Evolutionary conservation across 2,888 invertebrate species (phyloP).

Genomic region (Callinectes sapidus): DNA sequence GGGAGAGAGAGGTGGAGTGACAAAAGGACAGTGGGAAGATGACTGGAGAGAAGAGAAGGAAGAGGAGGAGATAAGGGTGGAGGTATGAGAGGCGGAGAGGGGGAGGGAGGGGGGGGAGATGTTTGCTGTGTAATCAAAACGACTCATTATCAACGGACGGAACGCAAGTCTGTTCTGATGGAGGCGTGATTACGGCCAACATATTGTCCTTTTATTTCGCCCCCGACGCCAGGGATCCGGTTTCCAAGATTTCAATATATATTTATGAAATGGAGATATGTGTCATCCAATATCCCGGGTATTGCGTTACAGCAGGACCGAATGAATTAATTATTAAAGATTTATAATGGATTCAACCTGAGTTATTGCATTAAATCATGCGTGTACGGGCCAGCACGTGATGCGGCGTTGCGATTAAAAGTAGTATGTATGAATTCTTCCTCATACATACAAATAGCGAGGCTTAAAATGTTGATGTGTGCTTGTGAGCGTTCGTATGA

Average conservation of each 20-base stretch:
- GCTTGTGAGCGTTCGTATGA: neutral
- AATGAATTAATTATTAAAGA: conserved; percentile 41
- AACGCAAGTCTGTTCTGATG: neutral
- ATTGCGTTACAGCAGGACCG: conserved; percentile 30
- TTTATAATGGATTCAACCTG: conserved; percentile 42
- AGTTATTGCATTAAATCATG: conserved; percentile 8
- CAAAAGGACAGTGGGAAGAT: no score
- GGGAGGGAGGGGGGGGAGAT: neutral
- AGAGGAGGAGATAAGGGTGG: no score
- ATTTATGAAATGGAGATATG: conserved; percentile 37
- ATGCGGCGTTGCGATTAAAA: neutral
- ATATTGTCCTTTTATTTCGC: neutral
- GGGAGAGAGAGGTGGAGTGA: no score
- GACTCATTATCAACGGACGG: neutral
- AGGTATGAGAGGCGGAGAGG: neutral
- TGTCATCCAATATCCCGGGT: conserved; percentile 38
- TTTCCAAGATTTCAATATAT: conserved; percentile 13
- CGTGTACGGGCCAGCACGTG: neutral
- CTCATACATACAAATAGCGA: neutral
- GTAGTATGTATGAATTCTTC: neutral
- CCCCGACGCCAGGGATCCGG: neutral
- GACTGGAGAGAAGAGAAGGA: neutral
- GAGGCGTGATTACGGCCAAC: neutral
- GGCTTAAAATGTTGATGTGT: neutral
- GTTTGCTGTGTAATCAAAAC: neutral